These are phyloP conservation scores for Drosophila yakuba DNA, from an alignment of 1,140 invertebrate species.

Conservation along the genomic window DNA sequence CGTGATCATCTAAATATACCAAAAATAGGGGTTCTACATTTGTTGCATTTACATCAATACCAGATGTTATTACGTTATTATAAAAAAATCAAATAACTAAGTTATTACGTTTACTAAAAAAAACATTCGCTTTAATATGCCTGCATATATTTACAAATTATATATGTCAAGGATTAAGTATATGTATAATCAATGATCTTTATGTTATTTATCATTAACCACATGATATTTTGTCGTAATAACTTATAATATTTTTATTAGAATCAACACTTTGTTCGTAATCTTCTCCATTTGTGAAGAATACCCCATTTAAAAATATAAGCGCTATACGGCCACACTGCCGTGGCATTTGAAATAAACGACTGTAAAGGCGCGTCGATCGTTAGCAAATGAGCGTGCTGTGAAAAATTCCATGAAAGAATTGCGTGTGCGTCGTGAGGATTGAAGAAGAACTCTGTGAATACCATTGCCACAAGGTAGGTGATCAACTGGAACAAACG, in stretches of 20 bases:
- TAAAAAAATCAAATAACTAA: too few relatives aligned
- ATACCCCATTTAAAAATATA: neutral
- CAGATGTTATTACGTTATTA: too few relatives aligned
- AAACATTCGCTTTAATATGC: neutral
- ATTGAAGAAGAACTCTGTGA: neutral
- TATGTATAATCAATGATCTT: too few relatives aligned
- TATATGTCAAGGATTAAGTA: too few relatives aligned
- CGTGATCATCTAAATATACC: too few relatives aligned
- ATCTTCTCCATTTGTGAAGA: neutral
- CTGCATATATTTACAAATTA: neutral
- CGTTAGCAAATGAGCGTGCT: neutral
- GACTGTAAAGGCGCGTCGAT: constrained; percentile 27
- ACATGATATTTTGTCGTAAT: too few relatives aligned
- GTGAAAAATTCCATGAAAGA: neutral
- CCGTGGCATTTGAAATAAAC: constrained; percentile 31
- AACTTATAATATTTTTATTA: too few relatives aligned
- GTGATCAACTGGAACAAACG: neutral
- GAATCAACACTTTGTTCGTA: too few relatives aligned
- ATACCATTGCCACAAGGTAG: constrained; percentile 21
- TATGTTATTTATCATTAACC: too few relatives aligned
- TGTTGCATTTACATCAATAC: too few relatives aligned
- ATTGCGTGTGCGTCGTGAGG: neutral
- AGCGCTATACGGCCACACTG: constrained; percentile 2
- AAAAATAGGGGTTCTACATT: too few relatives aligned
- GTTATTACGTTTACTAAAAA: too few relatives aligned